Evolutionary conservation across 1,140 invertebrate genomes (phyloP), one percentile per base, ranked within the genome.

Genomic region (Bombus soroeensis): DNA sequence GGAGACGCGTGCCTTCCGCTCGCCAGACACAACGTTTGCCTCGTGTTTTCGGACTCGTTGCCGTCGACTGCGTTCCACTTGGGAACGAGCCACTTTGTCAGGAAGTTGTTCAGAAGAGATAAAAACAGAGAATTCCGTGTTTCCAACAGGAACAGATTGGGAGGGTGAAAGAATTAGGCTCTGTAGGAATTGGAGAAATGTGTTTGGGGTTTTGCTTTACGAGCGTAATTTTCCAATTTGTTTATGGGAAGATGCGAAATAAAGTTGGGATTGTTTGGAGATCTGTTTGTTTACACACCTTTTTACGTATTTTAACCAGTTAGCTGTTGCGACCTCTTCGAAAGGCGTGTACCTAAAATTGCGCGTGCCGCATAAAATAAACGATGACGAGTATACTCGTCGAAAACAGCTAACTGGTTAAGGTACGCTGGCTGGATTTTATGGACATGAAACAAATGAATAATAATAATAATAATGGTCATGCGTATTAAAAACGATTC

Each of bases 1-100:
- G 25, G 15, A 32, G 64, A 13, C 39, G 74, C 43, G 64, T 66
- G 80, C 71, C 64, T n/a, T 64, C 57, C 64, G n/a, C 43, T 9
- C 4, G 39, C 22, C 28, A n/a, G 13, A n/a, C 28, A 28, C n/a
- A 41, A 22, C 34, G n/a, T 10, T 28, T 13, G 43, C 22, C 43
- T 37, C 68, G 66, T 68, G 79, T 75, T 76, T 72, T 84, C 74
- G 73, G 57, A 32, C 73, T 85, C 71, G 76, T 72, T 77, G 62
- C 73, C 74, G 34, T 37, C 47, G 15, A 53, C 18, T 53, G 47
- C 22, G 22, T 28, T 13, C 34, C 74, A 39, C 15, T 76, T 59
- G 22, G 25, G 34, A 59, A 37, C 74, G 3, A 3, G 70, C 39
- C 70, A 39, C 70, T 72, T 72, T 72, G 39, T 72, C 28, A 41